Evolutionary conservation across 2,888 invertebrate species (phyloP).

Genomic region (Drosophila suboccidentalis): DNA sequence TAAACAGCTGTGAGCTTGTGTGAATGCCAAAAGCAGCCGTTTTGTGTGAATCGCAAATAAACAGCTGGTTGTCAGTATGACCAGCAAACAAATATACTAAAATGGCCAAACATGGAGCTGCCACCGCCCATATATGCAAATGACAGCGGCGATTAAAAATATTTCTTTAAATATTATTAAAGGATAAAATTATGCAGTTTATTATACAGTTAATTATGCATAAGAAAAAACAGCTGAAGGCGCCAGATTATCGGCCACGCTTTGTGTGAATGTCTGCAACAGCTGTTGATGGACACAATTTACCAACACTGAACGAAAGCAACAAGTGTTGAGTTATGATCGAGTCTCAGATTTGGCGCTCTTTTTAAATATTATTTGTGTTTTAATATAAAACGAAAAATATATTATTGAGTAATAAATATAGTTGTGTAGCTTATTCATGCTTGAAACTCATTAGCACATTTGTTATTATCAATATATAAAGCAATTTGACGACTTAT

Average conservation of each 20-base stretch:
- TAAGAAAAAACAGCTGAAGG: neutral
- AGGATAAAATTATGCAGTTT: no score
- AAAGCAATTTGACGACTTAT: neutral
- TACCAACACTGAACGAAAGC: constrained; percentile 6
- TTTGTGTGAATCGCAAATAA: constrained; percentile 37
- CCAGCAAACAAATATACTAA: constrained; percentile 9
- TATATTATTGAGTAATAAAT: neutral
- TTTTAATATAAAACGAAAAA: neutral
- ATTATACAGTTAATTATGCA: no score
- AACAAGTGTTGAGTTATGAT: constrained; percentile 38
- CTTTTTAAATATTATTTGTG: constrained; percentile 20
- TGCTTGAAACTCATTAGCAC: neutral
- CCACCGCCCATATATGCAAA: neutral
- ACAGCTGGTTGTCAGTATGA: constrained; percentile 35
- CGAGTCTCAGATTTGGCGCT: constrained; percentile 19
- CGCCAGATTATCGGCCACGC: neutral
- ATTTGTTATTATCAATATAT: neutral
- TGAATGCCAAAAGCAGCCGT: constrained; percentile 34
- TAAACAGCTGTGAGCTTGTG: constrained; percentile 42
- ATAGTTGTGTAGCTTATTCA: neutral
- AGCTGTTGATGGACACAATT: constrained; percentile 1
- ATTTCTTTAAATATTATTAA: no score
- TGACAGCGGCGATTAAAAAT: neutral
- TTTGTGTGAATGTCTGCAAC: constrained; percentile 18
- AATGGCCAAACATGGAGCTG: neutral